Percentiles rank a stretch among this genome's conserved stretches.
Conservation (phyloP, 2,113 vertebrate genomes). For the Tichodroma muraria region DNA sequence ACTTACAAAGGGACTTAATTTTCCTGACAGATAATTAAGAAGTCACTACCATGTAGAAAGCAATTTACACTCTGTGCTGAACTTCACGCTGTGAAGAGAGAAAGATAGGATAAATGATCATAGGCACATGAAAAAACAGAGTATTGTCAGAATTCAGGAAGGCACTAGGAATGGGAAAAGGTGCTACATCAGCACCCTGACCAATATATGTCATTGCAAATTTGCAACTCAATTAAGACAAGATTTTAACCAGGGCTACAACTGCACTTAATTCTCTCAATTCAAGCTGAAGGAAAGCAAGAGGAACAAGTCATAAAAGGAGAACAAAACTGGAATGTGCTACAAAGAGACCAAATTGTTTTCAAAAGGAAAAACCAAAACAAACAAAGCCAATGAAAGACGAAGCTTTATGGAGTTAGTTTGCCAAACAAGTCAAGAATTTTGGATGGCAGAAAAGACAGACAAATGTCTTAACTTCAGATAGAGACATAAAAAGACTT, state of each 20-base stretch:
- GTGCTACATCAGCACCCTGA: neutral
- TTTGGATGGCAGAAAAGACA: neutral
- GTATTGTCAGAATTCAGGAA: neutral
- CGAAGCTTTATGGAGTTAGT: neutral
- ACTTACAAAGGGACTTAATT: neutral
- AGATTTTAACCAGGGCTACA: constrained; percentile 21
- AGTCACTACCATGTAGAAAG: neutral
- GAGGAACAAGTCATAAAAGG: neutral
- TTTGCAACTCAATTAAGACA: constrained; percentile 20
- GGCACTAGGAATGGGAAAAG: neutral
- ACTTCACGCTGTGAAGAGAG: neutral
- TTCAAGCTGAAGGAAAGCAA: neutral
- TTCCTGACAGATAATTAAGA: constrained; percentile 17
- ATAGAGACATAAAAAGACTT: neutral
- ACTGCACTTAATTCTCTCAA: constrained; percentile 11
- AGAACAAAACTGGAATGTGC: neutral
- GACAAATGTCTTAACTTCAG: neutral
- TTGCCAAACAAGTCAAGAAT: neutral
- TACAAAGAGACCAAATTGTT: neutral
- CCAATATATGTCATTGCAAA: constrained; percentile 17
- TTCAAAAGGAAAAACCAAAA: constrained; percentile 9
- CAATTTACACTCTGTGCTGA: neutral
- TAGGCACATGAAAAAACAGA: neutral
- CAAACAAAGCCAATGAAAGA: neutral
- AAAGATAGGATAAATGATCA: neutral